phyloP scores from a whole-genome alignment of 2,888 invertebrate genomes.

The Xylota segnis region DNA sequence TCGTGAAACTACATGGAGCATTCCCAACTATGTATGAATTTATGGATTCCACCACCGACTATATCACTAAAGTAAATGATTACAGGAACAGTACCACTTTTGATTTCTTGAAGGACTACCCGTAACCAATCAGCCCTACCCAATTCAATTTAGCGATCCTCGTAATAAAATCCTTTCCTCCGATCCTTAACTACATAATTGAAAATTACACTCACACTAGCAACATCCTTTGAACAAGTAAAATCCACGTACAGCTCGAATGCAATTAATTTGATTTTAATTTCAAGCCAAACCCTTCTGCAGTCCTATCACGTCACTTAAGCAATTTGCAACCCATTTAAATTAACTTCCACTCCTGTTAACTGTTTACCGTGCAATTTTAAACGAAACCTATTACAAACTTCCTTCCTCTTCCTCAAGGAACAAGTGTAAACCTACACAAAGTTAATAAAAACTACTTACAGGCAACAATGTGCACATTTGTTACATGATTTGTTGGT shows the following conservation, averaged over 20 bases:
- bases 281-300: constrained; percentile 1
- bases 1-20: too few relatives aligned
- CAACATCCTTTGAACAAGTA: neutral
- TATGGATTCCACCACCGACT: too few relatives aligned
- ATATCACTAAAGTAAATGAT: too few relatives aligned
- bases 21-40: too few relatives aligned
- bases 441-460: constrained; percentile 8
- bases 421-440: neutral
- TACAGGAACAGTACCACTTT: too few relatives aligned
- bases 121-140: too few relatives aligned
- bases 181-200: too few relatives aligned
- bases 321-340: constrained; percentile 20
- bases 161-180: too few relatives aligned
- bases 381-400: neutral
- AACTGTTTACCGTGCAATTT: neutral
- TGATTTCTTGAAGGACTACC: too few relatives aligned
- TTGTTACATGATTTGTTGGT: constrained; percentile 21
- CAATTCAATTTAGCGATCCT: too few relatives aligned
- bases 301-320: constrained; percentile 14
- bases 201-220: neutral
- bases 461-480: constrained; percentile 21
- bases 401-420: neutral
- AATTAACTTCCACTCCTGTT: constrained; percentile 11
- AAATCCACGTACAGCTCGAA: constrained; percentile 6
- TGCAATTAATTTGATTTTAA: constrained; percentile 34